A percentile compares a stretch with the other conserved stretches of the same genome.
Conservation (phyloP, 2,888 invertebrate species). For the Aricia artaxerxes region DNA sequence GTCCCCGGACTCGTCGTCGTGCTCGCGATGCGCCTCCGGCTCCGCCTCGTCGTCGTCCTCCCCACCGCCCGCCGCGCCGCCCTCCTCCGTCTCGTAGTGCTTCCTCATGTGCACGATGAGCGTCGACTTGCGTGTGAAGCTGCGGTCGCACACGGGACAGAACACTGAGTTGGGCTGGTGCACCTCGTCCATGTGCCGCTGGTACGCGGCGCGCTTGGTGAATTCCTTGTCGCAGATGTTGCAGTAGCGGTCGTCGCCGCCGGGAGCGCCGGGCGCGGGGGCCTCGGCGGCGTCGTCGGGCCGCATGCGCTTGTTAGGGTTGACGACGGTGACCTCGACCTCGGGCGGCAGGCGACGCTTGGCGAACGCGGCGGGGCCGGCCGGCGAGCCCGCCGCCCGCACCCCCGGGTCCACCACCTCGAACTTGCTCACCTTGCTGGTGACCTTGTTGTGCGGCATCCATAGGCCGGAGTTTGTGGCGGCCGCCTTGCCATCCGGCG, state of each 20-base stretch:
- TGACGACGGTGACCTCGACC: slow-evolving; percentile 76
- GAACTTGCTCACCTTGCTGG: slow-evolving; percentile 74
- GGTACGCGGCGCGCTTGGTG: slow-evolving; percentile 80
- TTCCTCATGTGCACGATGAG: slow-evolving; percentile 83
- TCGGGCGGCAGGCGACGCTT: slow-evolving; percentile 74
- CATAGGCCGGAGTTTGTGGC: slow-evolving; percentile 75
- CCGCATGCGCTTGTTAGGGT: slow-evolving; percentile 73
- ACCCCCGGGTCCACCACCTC: slow-evolving; percentile 67
- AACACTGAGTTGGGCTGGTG: slow-evolving; percentile 78
- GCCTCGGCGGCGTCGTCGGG: slow-evolving; percentile 71
- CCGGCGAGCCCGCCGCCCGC: slow-evolving; percentile 49
- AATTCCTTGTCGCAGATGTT: slow-evolving; percentile 82
- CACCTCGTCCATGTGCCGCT: slow-evolving; percentile 81
- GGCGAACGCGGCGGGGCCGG: slow-evolving; percentile 51
- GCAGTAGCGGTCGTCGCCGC: slow-evolving; percentile 78
- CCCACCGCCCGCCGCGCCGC: slow-evolving; percentile 52
- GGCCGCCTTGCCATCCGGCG: slow-evolving; percentile 77
- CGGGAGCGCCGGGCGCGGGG: slow-evolving; percentile 55
- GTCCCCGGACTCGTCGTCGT: slow-evolving; percentile 72
- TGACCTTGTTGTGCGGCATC: slow-evolving; percentile 79
- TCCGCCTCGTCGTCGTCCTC: slow-evolving; percentile 77
- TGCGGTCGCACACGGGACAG: slow-evolving; percentile 83
- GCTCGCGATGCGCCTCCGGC: slow-evolving; percentile 80
- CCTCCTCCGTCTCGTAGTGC: slow-evolving; percentile 75
- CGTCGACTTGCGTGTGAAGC: slow-evolving; percentile 82